Percentiles rank a stretch among this genome's conserved stretches.
Evolutionary conservation across 2,888 invertebrate genomes (phyloP).

Genomic region (Biston stratarius): DNA sequence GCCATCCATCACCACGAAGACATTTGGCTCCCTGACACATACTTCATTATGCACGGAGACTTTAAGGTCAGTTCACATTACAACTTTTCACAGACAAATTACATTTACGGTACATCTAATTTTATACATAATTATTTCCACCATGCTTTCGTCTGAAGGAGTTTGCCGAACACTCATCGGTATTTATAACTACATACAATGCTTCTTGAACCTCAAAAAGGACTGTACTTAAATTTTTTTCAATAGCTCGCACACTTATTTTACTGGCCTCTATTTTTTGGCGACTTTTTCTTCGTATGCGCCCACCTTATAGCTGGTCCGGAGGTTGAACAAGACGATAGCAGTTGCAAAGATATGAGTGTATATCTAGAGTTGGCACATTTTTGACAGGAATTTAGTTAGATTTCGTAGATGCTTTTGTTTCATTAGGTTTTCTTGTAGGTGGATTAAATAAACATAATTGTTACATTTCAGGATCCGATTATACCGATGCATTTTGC

Average conservation of each 20-base stretch:
- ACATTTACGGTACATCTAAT: constrained; percentile 57
- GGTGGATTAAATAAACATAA: constrained; percentile 43
- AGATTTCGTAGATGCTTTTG: constrained; percentile 47
- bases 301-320: constrained; percentile 56
- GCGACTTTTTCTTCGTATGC: constrained; percentile 43
- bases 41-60: constrained; percentile 98
- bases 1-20: constrained; percentile 97
- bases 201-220: constrained; percentile 67
- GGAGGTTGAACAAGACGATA: constrained; percentile 53
- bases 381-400: constrained; percentile 47
- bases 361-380: constrained; percentile 49
- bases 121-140: constrained; percentile 70
- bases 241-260: constrained; percentile 65
- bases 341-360: constrained; percentile 53
- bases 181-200: constrained; percentile 74
- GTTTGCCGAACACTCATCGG: constrained; percentile 76
- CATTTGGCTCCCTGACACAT: constrained; percentile 97
- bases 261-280: constrained; percentile 52
- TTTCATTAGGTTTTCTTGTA: constrained; percentile 32
- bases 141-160: constrained; percentile 75
- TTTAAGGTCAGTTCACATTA: constrained; percentile 88
- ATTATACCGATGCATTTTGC: constrained; percentile 97
- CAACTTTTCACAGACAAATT: constrained; percentile 41
- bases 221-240: constrained; percentile 62
- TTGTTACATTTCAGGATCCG: constrained; percentile 88